Conservation (phyloP, 2,113 vertebrate species). For the Pangasianodon gigas region DNA sequence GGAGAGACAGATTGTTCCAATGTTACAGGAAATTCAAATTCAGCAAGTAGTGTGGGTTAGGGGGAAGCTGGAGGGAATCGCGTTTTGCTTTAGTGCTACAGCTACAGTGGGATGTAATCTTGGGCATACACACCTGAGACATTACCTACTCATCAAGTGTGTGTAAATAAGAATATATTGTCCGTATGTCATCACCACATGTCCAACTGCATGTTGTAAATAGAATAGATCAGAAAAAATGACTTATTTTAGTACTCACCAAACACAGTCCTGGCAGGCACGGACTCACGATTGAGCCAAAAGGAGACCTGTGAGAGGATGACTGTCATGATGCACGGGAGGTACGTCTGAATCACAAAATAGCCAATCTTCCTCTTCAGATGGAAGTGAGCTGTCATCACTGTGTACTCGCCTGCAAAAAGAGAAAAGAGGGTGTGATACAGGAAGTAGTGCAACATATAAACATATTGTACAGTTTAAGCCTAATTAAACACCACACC, state of each 20-base stretch:
- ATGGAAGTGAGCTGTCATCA: constrained; percentile 99
- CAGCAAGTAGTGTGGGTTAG: background rate
- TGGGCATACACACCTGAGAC: background rate
- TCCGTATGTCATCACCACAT: background rate
- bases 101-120: background rate
- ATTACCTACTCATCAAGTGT: background rate
- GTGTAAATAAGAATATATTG: background rate
- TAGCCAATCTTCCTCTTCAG: constrained; percentile 99
- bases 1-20: background rate
- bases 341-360: constrained; percentile 99
- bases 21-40: background rate
- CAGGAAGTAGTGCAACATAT: constrained; percentile 21
- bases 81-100: background rate
- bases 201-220: background rate
- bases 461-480: constrained; percentile 20
- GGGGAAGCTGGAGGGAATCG: background rate
- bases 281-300: constrained; percentile 98
- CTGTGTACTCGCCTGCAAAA: constrained; percentile 90
- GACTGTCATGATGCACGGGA: constrained; percentile 99
- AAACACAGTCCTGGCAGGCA: constrained; percentile 96
- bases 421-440: constrained; percentile 39
- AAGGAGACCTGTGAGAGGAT: constrained; percentile 99
- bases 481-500: background rate
- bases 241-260: constrained; percentile 76
- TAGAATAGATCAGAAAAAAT: background rate